A percentile compares a stretch with the other conserved stretches of the same genome.
Conservation (phyloP, 2,888 invertebrate species). For the Pachydiplax longipennis region DNA sequence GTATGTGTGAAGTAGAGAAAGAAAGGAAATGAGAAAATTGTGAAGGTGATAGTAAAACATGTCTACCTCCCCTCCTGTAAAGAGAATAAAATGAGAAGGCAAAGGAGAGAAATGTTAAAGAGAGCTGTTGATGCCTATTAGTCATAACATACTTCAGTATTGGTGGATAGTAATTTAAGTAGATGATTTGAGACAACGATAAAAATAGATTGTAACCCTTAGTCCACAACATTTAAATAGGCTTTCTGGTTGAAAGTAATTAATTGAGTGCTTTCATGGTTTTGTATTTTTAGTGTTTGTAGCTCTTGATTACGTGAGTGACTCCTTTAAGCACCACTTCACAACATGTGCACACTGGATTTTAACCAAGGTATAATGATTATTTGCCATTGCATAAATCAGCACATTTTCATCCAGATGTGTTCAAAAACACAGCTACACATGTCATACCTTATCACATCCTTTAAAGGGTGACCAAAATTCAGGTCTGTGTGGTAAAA, state of each 20-base stretch:
- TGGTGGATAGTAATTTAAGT: conserved; percentile 38
- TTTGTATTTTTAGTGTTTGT: conserved; percentile 37
- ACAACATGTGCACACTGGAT: conserved; percentile 38
- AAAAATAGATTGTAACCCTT: conserved; percentile 39
- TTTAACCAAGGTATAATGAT: conserved; percentile 15
- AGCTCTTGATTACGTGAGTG: conserved; percentile 27
- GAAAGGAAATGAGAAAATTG: conserved; percentile 16
- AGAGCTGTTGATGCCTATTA: conserved; percentile 16
- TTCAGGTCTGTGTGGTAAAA: conserved; percentile 9
- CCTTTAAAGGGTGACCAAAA: conserved; percentile 15
- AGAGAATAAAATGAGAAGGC: conserved; percentile 29
- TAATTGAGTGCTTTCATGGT: conserved; percentile 34
- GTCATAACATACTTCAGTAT: conserved; percentile 35
- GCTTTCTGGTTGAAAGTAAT: conserved; percentile 37
- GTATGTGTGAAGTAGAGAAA: conserved; percentile 43
- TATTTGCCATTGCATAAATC: conserved; percentile 22
- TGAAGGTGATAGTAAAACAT: conserved; percentile 41
- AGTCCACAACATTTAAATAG: conserved; percentile 39
- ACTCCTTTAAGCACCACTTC: conserved; percentile 25
- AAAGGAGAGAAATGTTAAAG: conserved; percentile 10
- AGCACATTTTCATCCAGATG: conserved; percentile 29
- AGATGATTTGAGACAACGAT: conserved; percentile 37
- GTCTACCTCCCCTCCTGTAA: conserved; percentile 44
- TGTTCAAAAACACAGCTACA: not conserved
- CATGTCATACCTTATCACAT: not conserved